Conservation (phyloP, 2,888 invertebrate genomes). For the Xylota segnis region DNA sequence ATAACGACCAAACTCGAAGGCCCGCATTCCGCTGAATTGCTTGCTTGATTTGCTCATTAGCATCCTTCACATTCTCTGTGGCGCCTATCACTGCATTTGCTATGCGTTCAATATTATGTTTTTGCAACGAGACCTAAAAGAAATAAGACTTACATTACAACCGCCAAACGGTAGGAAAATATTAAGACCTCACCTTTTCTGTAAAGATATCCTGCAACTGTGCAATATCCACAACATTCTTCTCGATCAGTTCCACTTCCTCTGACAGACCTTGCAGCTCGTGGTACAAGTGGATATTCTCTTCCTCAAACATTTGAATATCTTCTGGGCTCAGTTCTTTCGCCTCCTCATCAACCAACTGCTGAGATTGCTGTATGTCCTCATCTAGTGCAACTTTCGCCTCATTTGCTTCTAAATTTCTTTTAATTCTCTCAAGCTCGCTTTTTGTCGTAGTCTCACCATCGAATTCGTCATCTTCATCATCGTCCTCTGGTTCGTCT, state of each 20-base stretch:
- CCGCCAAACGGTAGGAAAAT: not conserved
- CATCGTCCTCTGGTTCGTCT: constrained; percentile 77
- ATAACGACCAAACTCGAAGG: constrained; percentile 96
- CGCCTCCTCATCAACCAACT: constrained; percentile 80
- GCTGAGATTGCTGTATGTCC: constrained; percentile 82
- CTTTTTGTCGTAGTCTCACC: constrained; percentile 44
- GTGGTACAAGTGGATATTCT: constrained; percentile 94
- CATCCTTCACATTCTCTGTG: constrained; percentile 97
- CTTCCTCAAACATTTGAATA: constrained; percentile 95
- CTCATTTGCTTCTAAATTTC: constrained; percentile 57
- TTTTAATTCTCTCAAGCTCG: constrained; percentile 56
- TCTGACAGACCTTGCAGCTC: constrained; percentile 95
- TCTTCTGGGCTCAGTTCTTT: constrained; percentile 92
- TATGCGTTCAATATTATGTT: constrained; percentile 96
- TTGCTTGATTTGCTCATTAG: constrained; percentile 98
- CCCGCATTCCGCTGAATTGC: constrained; percentile 99
- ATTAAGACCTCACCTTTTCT: constrained; percentile 89
- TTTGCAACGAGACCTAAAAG: constrained; percentile 92
- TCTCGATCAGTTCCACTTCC: constrained; percentile 95
- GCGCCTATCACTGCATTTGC: constrained; percentile 94
- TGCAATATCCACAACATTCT: constrained; percentile 97
- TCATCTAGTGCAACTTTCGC: constrained; percentile 82
- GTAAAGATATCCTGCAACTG: constrained; percentile 98
- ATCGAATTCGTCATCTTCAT: constrained; percentile 75
- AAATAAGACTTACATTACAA: not conserved